These are phyloP conservation scores for Frankliniella intonsa DNA, from an alignment of 2,888 invertebrate genomes.

Conservation along the genomic window DNA sequence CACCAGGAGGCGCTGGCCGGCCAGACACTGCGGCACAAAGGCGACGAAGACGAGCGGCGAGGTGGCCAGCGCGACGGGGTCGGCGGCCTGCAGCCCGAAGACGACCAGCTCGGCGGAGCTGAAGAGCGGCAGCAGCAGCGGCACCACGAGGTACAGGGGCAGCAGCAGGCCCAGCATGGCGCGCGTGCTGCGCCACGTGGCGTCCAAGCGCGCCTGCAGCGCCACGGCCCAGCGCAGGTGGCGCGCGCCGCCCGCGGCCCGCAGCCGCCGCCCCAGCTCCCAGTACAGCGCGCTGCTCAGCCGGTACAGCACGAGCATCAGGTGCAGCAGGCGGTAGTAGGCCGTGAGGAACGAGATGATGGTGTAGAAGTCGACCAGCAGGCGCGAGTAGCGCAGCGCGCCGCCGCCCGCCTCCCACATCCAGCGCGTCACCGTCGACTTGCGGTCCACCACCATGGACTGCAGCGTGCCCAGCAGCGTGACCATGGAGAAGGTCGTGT, in stretches of 20 bases:
- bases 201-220: not conserved
- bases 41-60: not conserved
- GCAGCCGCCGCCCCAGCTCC: not conserved
- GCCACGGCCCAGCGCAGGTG: not conserved
- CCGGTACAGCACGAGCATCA: not conserved
- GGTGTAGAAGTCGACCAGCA: not conserved
- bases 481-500: not conserved
- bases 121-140: conserved; percentile 10
- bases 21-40: not conserved
- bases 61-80: not conserved
- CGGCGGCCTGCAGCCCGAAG: conserved; percentile 1
- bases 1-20: not conserved
- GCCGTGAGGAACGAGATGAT: not conserved
- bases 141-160: conserved; percentile 1
- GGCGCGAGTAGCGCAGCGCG: not conserved
- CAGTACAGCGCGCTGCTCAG: not conserved
- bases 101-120: not conserved
- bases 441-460: not conserved
- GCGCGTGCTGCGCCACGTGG: not conserved
- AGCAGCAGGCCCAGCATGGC: not conserved
- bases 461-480: not conserved
- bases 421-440: not conserved
- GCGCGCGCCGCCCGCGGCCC: not conserved
- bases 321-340: conserved; percentile 6
- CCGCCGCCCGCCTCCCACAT: not conserved